phyloP scores from a whole-genome alignment of 2,888 invertebrate genomes.

The Gryllus longicercus region DNA sequence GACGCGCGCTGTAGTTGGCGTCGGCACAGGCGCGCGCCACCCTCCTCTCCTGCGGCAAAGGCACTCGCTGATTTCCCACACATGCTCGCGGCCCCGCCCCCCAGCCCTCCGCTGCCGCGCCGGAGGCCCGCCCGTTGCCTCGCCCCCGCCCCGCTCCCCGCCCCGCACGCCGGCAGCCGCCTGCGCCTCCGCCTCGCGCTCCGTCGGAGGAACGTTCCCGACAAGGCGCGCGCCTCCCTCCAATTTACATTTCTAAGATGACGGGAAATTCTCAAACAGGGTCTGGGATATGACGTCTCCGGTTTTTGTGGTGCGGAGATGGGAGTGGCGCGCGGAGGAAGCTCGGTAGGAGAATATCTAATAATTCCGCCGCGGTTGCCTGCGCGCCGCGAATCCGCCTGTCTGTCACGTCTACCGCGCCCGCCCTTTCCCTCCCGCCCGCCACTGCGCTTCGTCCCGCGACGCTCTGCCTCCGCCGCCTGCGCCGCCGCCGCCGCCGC shows the following conservation, averaged over 20 bases:
- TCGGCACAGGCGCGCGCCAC: too few relatives aligned
- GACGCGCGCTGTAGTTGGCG: background rate
- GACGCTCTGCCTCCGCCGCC: background rate
- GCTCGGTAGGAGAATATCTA: conserved; percentile 19
- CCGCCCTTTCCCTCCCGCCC: background rate
- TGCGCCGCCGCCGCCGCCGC: background rate
- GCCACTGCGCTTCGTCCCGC: background rate
- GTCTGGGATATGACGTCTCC: conserved; percentile 18
- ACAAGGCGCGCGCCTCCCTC: conserved; percentile 6
- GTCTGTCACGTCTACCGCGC: background rate
- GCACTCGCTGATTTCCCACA: background rate
- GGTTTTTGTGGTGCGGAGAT: background rate
- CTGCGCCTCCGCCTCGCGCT: background rate
- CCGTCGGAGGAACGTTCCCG: background rate
- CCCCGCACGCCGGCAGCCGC: background rate
- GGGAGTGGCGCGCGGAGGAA: conserved; percentile 3
- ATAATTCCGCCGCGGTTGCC: background rate
- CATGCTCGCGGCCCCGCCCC: background rate
- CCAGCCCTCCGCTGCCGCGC: background rate
- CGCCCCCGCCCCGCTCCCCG: background rate
- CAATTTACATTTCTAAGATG: conserved; percentile 17
- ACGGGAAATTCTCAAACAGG: conserved; percentile 21
- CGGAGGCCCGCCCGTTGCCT: background rate
- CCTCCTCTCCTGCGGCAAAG: too few relatives aligned
- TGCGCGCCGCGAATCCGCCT: conserved; percentile 9